Conservation (phyloP, 92 coral and sea anemone species). For the Umimayanthus kanabou region DNA sequence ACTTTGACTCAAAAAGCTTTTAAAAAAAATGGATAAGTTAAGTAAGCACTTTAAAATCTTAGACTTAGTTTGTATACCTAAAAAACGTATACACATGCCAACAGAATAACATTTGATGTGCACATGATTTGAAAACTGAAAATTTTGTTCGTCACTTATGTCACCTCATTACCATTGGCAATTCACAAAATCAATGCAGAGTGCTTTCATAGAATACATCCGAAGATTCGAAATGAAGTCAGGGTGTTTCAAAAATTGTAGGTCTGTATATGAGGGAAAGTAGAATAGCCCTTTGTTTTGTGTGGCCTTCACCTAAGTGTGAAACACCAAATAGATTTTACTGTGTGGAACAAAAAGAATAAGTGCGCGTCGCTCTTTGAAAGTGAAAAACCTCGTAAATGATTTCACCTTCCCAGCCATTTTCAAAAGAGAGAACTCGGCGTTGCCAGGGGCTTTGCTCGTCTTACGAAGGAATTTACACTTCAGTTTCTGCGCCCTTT, state of each 20-base stretch:
- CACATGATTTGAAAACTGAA: background rate
- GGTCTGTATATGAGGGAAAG: slow-evolving; percentile 1
- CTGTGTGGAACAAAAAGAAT: background rate
- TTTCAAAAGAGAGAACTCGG: background rate
- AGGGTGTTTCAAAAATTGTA: slow-evolving; percentile 14
- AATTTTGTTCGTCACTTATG: background rate
- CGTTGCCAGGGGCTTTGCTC: slow-evolving; percentile 30
- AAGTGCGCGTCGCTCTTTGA: slow-evolving; percentile 9
- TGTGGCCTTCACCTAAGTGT: slow-evolving; percentile 19
- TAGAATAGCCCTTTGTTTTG: slow-evolving; percentile 8
- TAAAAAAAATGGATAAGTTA: slow-evolving; percentile 4
- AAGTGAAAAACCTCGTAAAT: background rate
- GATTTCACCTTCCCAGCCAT: background rate
- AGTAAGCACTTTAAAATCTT: slow-evolving; percentile 16
- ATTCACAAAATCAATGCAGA: background rate
- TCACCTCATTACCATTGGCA: background rate
- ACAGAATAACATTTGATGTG: background rate
- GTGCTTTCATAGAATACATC: background rate
- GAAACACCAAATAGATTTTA: slow-evolving; percentile 13
- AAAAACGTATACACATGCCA: background rate
- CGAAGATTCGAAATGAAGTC: background rate
- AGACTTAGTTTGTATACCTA: background rate
- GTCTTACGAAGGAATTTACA: slow-evolving; percentile 15
- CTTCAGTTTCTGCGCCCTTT: background rate
- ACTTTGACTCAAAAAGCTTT: slow-evolving; percentile 10